phyloP scores from a whole-genome alignment of 2,113 vertebrate genomes.

The sheep (Ovis aries) region DNA sequence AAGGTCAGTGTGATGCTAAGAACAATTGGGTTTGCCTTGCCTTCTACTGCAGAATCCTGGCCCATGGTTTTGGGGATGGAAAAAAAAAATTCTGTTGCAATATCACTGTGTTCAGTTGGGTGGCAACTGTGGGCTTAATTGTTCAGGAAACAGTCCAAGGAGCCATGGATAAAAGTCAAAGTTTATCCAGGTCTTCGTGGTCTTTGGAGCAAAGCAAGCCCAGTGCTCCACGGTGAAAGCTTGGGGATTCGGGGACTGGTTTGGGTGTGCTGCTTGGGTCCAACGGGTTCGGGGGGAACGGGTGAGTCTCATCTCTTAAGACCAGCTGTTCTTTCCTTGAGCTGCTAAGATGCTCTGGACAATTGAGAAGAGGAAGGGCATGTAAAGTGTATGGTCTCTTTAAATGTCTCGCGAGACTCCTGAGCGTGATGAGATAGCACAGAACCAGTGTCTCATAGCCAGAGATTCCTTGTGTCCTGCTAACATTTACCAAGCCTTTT shows the following conservation, averaged over 20 bases:
- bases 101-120: constrained; percentile 36
- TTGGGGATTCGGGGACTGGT: not conserved
- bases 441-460: not conserved
- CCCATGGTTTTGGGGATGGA: constrained; percentile 61
- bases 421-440: fast-evolving
- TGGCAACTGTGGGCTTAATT: not conserved
- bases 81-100: not conserved
- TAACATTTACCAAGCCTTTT: not conserved
- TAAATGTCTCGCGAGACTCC: not conserved
- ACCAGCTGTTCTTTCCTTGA: not conserved
- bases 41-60: constrained; percentile 55
- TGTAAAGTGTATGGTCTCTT: not conserved
- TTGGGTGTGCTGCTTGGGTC: not conserved
- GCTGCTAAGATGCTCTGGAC: not conserved
- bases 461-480: not conserved
- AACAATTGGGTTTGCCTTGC: constrained; percentile 62
- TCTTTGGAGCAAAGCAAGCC: not conserved
- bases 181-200: not conserved
- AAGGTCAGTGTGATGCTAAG: constrained; percentile 67
- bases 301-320: not conserved
- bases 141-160: not conserved
- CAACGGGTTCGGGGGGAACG: not conserved
- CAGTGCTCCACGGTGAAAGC: not conserved
- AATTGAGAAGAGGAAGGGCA: not conserved
- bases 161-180: not conserved